These are phyloP conservation scores for Tipula unca DNA, from an alignment of 2,888 invertebrate genomes.

Conservation along the genomic window DNA sequence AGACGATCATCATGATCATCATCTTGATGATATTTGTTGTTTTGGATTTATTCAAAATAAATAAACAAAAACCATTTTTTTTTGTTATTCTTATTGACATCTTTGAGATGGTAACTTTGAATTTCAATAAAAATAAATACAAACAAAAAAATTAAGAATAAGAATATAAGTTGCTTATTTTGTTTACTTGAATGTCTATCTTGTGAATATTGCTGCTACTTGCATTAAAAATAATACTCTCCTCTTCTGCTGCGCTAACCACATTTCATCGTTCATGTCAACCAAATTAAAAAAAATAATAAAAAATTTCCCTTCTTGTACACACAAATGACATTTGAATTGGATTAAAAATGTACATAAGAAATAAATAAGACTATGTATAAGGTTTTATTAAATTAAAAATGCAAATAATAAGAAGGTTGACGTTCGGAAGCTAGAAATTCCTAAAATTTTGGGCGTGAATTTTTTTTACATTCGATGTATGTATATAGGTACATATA, in stretches of 20 bases:
- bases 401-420: background rate
- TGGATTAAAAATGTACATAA: background rate
- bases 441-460: background rate
- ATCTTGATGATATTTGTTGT: background rate
- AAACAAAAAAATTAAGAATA: background rate
- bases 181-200: background rate
- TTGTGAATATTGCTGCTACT: background rate
- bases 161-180: background rate
- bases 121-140: background rate
- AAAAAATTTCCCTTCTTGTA: background rate
- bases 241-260: background rate
- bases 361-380: background rate
- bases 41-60: background rate
- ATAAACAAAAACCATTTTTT: background rate
- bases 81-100: background rate
- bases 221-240: background rate
- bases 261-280: background rate
- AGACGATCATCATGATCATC: background rate
- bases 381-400: background rate
- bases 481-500: background rate
- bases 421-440: background rate
- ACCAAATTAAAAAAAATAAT: background rate
- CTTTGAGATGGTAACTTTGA: background rate
- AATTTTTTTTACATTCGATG: background rate
- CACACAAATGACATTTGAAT: constrained; percentile 15